Conservation (phyloP, 2,888 invertebrate genomes). For the Linnaemya tessellans region DNA sequence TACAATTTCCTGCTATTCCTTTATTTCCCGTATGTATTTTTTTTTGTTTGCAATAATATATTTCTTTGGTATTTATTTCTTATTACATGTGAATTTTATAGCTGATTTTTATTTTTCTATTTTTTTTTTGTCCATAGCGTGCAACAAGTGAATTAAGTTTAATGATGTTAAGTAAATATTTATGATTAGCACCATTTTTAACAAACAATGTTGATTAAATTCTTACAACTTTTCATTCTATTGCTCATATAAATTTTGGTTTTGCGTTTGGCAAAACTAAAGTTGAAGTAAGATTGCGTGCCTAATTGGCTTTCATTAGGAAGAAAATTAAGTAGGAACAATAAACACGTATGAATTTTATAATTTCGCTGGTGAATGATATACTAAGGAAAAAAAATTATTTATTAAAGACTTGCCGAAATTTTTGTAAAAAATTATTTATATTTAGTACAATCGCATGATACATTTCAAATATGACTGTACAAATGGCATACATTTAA, state of each 20-base stretch:
- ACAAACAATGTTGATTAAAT: constrained; percentile 69
- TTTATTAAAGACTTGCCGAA: constrained; percentile 10
- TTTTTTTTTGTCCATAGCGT: constrained; percentile 73
- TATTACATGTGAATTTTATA: constrained; percentile 19
- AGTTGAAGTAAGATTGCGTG: constrained; percentile 61
- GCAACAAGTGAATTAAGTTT: constrained; percentile 81
- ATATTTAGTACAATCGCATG: no score
- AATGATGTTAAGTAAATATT: constrained; percentile 74
- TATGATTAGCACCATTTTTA: constrained; percentile 72
- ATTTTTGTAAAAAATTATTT: no score
- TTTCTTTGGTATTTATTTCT: constrained; percentile 29
- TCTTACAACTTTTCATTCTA: constrained; percentile 61
- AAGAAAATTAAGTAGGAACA: constrained; percentile 55
- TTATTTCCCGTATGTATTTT: neutral
- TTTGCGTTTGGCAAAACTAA: constrained; percentile 26
- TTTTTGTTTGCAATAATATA: no score
- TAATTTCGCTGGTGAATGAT: neutral
- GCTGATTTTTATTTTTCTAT: constrained; percentile 15
- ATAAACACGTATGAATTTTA: constrained; percentile 61
- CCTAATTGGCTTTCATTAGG: constrained; percentile 66
- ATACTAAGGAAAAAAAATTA: constrained; percentile 3
- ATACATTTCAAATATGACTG: no score
- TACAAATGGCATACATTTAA: no score
- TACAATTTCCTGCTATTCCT: constrained; percentile 1
- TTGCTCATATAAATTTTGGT: neutral